Conservation (phyloP, 1,140 invertebrate species). For the Calephelis virginiensis region DNA sequence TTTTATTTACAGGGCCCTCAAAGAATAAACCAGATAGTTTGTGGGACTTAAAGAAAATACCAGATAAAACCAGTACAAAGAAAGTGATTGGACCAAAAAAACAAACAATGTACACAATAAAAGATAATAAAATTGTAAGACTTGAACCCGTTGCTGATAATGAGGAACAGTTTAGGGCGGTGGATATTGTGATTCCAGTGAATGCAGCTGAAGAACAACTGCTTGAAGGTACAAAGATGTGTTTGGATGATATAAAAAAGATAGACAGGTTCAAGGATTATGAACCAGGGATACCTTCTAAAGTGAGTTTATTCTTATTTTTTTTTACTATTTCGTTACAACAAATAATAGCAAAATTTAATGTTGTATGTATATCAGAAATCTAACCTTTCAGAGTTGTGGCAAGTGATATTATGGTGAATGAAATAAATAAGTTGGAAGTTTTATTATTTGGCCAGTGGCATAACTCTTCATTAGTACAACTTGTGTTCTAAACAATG, state of each 20-base stretch:
- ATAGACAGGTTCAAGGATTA: slow-evolving; percentile 69
- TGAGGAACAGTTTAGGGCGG: slow-evolving; percentile 45
- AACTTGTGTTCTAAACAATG: no score
- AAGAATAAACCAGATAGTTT: slow-evolving; percentile 45
- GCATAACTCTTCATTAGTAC: no score
- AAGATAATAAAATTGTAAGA: slow-evolving; percentile 61
- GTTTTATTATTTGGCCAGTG: no score
- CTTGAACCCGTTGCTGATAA: slow-evolving; percentile 43
- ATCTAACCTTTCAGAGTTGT: no score
- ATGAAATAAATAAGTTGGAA: no score
- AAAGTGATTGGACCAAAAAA: slow-evolving; percentile 41
- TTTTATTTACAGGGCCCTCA: slow-evolving; percentile 30
- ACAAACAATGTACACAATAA: slow-evolving; percentile 61
- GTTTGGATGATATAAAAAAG: slow-evolving; percentile 63
- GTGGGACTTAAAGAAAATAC: slow-evolving; percentile 57
- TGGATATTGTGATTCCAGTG: slow-evolving; percentile 61
- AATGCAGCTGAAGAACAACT: slow-evolving; percentile 57
- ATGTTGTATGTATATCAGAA: no score
- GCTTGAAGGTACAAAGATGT: slow-evolving; percentile 68
- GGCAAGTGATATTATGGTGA: no score
- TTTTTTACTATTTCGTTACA: no score
- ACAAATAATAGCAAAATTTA: no score
- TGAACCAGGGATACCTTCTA: slow-evolving; percentile 67
- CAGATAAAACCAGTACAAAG: slow-evolving; percentile 25
- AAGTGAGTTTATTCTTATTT: slow-evolving; percentile 38